A percentile compares a stretch with the other conserved stretches of the same genome.
phyloP scores from a whole-genome alignment of 1,140 invertebrate genomes.

The Cyrtorhinus lividipennis region DNA sequence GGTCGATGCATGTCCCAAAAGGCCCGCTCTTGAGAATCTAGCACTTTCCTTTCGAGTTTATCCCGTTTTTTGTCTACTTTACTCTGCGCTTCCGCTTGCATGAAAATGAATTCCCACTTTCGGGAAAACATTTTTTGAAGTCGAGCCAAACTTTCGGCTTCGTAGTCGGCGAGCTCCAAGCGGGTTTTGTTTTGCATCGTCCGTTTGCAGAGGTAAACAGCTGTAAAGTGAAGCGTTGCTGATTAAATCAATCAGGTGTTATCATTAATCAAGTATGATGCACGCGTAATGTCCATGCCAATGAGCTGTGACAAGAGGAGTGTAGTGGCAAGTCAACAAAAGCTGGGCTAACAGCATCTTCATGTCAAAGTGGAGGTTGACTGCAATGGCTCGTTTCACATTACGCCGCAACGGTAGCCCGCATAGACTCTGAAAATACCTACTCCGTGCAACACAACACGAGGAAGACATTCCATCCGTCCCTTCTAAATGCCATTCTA shows the following conservation, averaged over 20 bases:
- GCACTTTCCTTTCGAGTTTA: constrained; percentile 91
- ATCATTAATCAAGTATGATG: constrained; percentile 17
- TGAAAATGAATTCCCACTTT: constrained; percentile 99
- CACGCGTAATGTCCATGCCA: no score
- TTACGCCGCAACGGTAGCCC: no score
- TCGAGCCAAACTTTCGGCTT: constrained; percentile 92
- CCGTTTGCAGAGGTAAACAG: constrained; percentile 97
- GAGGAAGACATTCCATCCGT: no score
- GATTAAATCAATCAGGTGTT: constrained; percentile 17
- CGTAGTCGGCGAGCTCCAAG: constrained; percentile 93
- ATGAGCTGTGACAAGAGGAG: no score
- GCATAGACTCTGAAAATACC: no score
- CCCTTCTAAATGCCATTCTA: no score
- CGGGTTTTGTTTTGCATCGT: constrained; percentile 99
- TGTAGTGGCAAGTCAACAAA: no score
- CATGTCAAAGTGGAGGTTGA: no score
- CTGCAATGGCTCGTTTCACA: no score
- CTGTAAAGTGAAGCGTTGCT: constrained; percentile 43
- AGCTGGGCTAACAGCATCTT: no score
- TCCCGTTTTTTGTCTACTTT: constrained; percentile 99
- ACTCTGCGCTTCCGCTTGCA: constrained; percentile 68
- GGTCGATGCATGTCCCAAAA: constrained; percentile 99
- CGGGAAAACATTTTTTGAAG: constrained; percentile 98
- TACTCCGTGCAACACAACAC: no score
- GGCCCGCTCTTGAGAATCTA: constrained; percentile 96